Percentiles rank a stretch among this genome's conserved stretches.
Evolutionary conservation across 2,797 vertebrate species (phyloP).

Genomic region (Rhadinocentrus ornatus): DNA sequence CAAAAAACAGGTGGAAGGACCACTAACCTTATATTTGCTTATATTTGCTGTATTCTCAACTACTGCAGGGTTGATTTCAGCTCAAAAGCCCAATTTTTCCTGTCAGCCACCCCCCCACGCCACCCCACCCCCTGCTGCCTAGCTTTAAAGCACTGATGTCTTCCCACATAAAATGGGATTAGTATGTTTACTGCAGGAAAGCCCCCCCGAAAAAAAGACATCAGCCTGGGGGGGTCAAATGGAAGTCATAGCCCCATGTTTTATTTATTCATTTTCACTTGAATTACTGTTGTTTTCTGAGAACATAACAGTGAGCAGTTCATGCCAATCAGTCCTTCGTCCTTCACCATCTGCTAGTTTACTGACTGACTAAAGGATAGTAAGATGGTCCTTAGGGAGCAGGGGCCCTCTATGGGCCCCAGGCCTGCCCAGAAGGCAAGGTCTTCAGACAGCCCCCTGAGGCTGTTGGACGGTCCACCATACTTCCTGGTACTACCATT

Average conservation of each 20-base stretch:
- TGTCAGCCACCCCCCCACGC: conserved; percentile 10
- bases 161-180: conserved; percentile 38
- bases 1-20: conserved; percentile 6
- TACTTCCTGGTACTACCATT: conserved; percentile 9
- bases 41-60: conserved; percentile 25
- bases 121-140: conserved; percentile 10
- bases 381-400: conserved; percentile 50
- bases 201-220: conserved; percentile 11
- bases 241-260: conserved; percentile 71
- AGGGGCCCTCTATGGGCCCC: conserved; percentile 36
- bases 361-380: conserved; percentile 42
- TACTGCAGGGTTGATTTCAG: conserved; percentile 37
- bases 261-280: conserved; percentile 72
- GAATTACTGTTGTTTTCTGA: conserved; percentile 46
- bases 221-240: conserved; percentile 59
- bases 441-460: conserved; percentile 59
- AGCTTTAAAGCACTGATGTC: conserved; percentile 35
- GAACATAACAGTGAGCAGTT: conserved; percentile 24
- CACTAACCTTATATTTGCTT: background rate
- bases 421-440: conserved; percentile 56
- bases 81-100: conserved; percentile 18
- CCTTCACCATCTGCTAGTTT: conserved; percentile 62
- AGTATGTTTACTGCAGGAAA: conserved; percentile 30
- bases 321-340: conserved; percentile 36
- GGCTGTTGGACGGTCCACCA: conserved; percentile 36